phyloP scores from a whole-genome alignment of 2,888 invertebrate genomes.

The Thereva unica region DNA sequence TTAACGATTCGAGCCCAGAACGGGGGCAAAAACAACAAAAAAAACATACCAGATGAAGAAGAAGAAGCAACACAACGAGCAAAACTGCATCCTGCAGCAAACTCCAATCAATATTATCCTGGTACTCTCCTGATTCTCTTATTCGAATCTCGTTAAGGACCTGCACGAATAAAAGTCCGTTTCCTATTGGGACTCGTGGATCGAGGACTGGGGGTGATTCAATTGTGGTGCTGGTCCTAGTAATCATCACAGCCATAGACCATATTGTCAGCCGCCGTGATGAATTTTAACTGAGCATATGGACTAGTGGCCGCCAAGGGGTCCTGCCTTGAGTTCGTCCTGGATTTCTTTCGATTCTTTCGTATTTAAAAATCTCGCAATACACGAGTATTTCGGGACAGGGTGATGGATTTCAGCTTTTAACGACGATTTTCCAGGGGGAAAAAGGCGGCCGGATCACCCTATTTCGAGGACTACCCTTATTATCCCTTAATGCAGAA shows the following conservation, averaged over 20 bases:
- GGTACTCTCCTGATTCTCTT: constrained; percentile 9
- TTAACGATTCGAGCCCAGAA: constrained; percentile 29
- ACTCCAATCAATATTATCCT: constrained; percentile 35
- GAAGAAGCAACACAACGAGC: constrained; percentile 35
- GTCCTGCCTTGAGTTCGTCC: constrained; percentile 22
- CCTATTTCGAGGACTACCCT: no score
- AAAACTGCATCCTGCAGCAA: constrained; percentile 38
- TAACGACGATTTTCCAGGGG: no score
- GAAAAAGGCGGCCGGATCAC: no score
- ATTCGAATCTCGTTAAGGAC: constrained; percentile 32
- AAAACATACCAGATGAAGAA: neutral
- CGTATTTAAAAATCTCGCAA: constrained; percentile 26
- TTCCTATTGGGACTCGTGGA: constrained; percentile 5
- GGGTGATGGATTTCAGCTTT: constrained; percentile 4
- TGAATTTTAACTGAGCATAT: constrained; percentile 48
- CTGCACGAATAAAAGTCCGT: constrained; percentile 1
- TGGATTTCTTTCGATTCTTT: constrained; percentile 3
- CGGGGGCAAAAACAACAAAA: constrained; percentile 37
- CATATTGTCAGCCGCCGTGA: constrained; percentile 45
- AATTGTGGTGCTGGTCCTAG: constrained; percentile 29
- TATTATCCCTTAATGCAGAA: no score
- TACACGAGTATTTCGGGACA: constrained; percentile 34
- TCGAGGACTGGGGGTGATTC: constrained; percentile 28
- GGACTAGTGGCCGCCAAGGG: constrained; percentile 48
- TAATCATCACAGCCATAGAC: constrained; percentile 39